Evolutionary conservation across 2,888 invertebrate species (phyloP).

Genomic region (Dinocampus coccinellae): DNA sequence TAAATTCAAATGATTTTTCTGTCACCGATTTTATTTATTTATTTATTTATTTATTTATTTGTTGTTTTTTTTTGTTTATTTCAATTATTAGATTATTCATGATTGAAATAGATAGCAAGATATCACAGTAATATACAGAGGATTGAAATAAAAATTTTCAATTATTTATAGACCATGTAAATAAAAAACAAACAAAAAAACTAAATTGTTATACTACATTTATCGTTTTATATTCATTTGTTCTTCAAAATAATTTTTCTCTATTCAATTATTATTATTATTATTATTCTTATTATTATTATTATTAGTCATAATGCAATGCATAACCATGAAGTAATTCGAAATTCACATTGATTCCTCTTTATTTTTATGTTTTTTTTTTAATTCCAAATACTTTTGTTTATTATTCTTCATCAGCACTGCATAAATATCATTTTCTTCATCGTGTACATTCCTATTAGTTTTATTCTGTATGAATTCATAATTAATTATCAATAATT

Average conservation of each 20-base stretch:
- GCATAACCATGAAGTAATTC: background rate
- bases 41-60: too few species aligned
- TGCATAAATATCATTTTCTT: slow-evolving; percentile 51
- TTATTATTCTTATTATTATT: slow-evolving; percentile 40
- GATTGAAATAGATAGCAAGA: slow-evolving; percentile 64
- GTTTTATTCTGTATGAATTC: background rate
- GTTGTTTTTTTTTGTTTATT: too few species aligned
- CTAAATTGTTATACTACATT: background rate
- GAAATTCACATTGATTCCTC: background rate
- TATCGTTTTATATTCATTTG: slow-evolving; percentile 28
- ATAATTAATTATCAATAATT: slow-evolving; percentile 45
- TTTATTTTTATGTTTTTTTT: slow-evolving; percentile 35
- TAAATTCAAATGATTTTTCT: too few species aligned
- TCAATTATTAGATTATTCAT: too few species aligned
- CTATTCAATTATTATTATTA: slow-evolving; percentile 34
- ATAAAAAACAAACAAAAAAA: slow-evolving; percentile 15
- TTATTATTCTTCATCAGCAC: slow-evolving; percentile 46
- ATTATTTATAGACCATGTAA: background rate
- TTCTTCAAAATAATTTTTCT: slow-evolving; percentile 24
- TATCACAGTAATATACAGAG: slow-evolving; percentile 65
- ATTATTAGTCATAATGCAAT: too few species aligned
- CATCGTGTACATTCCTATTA: slow-evolving; percentile 31
- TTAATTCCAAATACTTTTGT: slow-evolving; percentile 40
- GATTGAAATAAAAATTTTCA: slow-evolving; percentile 56
- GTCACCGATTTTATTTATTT: too few species aligned